Evolutionary conservation across 2,113 vertebrate species (phyloP), one percentile per base, ranked within the genome.

Genomic region (Vulpes vulpes): DNA sequence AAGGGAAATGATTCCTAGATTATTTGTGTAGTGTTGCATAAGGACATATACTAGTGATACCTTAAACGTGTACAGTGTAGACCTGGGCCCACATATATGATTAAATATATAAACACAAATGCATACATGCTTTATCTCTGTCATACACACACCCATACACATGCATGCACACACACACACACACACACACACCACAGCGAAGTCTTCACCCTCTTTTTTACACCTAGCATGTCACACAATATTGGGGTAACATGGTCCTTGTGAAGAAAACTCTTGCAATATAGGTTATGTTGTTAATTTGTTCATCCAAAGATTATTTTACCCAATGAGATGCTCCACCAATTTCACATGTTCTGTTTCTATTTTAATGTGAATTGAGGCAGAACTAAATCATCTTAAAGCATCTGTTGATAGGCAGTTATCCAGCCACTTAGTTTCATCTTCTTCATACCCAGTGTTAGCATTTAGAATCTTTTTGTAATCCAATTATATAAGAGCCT

Each of bases 301-400:
- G 55, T 30, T 82, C 67, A 95, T 84, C 27, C 55, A 38, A 43
- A 73, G 74, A 53, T 96, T 94, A 90, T 94, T 96, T 90, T 94
- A 88, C 23, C 30, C 95, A 97, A 65, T 74, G 82, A 94, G 51
- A 71, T 96, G 60, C 67, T 95, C 81, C 35, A 94, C 74, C 2
- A 14, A 87, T 83, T 89, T 92, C 89, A 95, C 27, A 94, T 96
- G 76, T 86, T 92, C 82, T 95, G 82, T 93, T 95, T 89, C 73
- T 95, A 97, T 92, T 97, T 94, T 90, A 96, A 76, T 35, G 51
- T 95, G 90, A 97, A 96, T 86, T 67, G 51, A 96, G 84, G 35
- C n/a, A 84, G 71, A 95, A 94, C 23, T 97, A 92, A 92, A 79
- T 53, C 30, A 83, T 95, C 73, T 92, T 82, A 95, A 89, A 93